Conservation (phyloP, 2,113 vertebrate genomes). For the Thamnophis sirtalis region DNA sequence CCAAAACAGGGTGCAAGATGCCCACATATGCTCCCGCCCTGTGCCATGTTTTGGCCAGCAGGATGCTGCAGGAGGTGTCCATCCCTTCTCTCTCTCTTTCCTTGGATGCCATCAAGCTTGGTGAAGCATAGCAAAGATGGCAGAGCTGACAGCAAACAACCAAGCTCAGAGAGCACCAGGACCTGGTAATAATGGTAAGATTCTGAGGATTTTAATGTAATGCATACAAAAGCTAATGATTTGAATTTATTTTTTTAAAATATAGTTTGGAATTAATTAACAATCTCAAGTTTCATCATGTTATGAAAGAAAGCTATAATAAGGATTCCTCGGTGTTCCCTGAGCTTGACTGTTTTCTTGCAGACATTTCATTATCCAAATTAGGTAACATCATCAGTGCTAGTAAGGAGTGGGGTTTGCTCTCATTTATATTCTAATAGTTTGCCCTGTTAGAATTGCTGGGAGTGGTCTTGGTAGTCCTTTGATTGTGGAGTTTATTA, state of each 20-base stretch:
- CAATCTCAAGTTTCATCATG: neutral
- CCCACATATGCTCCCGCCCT: no score
- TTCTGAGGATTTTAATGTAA: neutral
- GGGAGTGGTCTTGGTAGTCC: neutral
- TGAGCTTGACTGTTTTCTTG: neutral
- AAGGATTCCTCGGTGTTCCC: neutral
- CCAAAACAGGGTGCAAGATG: no score
- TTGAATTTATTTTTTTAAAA: neutral
- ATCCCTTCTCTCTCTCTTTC: no score
- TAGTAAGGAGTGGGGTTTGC: neutral
- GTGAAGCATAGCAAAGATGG: no score
- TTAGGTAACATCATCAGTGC: neutral
- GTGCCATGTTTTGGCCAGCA: no score
- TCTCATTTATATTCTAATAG: neutral
- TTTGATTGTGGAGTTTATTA: neutral
- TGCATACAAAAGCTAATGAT: slow-evolving; percentile 10
- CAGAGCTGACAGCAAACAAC: neutral
- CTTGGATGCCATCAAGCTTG: no score
- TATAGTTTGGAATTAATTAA: neutral
- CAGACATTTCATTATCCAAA: neutral
- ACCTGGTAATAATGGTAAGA: slow-evolving; percentile 9
- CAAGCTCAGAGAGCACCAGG: neutral
- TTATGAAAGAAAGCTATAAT: neutral
- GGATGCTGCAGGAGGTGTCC: no score
- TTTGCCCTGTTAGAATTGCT: neutral